These are phyloP conservation scores for Procambarus virginalis DNA, from an alignment of 1,140 invertebrate species.

Conservation along the genomic window DNA sequence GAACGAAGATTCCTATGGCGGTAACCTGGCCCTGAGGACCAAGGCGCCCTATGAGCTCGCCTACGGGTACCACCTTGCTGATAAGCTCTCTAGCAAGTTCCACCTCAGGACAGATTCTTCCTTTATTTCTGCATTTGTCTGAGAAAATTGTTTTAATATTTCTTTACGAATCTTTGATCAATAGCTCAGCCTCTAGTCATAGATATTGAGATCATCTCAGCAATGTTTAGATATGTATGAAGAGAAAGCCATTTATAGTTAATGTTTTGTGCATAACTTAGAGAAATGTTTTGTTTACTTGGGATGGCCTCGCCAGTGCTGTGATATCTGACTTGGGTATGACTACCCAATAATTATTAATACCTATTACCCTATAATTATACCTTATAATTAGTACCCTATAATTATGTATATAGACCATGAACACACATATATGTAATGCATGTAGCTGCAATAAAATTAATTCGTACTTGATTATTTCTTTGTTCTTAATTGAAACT, in stretches of 20 bases:
- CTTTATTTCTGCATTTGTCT: constrained; percentile 20
- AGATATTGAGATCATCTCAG: background rate
- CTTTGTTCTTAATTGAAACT: background rate
- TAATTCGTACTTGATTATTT: background rate
- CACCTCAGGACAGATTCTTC: constrained; percentile 50
- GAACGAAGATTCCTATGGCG: constrained; percentile 29
- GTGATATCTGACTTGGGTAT: background rate
- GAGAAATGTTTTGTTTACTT: background rate
- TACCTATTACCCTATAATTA: background rate
- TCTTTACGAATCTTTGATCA: background rate
- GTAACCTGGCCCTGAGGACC: constrained; percentile 38
- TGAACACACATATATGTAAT: background rate
- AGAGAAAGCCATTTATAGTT: background rate
- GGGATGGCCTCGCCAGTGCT: background rate
- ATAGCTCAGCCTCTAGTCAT: constrained; percentile 3
- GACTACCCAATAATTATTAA: background rate
- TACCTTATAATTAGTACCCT: background rate
- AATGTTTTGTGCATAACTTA: background rate
- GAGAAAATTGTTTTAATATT: background rate
- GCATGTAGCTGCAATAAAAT: constrained; percentile 3
- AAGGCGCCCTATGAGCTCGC: constrained; percentile 61
- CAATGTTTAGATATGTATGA: background rate
- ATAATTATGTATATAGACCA: background rate
- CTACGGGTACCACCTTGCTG: constrained; percentile 7
- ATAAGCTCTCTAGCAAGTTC: constrained; percentile 1